These are phyloP conservation scores for Pyxicephalus adspersus DNA, from an alignment of 2,113 vertebrate species.

Conservation along the genomic window DNA sequence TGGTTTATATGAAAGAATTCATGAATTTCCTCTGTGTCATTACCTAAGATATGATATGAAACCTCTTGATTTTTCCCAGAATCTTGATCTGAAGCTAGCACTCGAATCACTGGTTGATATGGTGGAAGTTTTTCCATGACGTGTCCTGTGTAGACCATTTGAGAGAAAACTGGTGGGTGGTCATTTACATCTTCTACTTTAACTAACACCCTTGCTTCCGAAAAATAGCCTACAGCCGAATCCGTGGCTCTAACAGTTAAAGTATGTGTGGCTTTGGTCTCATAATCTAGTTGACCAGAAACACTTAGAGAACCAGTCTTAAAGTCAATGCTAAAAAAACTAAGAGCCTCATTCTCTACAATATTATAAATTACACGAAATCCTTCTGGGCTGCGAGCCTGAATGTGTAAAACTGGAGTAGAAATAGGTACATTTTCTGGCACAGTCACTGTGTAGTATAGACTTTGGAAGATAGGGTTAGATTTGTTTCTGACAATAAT, in stretches of 20 bases:
- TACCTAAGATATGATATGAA: conserved; percentile 82
- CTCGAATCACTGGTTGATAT: conserved; percentile 79
- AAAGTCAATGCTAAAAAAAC: conserved; percentile 87
- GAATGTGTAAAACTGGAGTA: conserved; percentile 91
- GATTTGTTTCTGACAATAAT: conserved; percentile 90
- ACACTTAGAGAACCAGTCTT: conserved; percentile 90
- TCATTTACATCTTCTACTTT: conserved; percentile 94
- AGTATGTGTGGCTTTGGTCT: conserved; percentile 77
- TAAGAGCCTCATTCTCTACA: conserved; percentile 83
- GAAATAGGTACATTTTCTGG: conserved; percentile 89
- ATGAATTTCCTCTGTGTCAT: conserved; percentile 70
- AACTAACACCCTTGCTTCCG: conserved; percentile 88
- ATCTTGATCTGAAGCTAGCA: conserved; percentile 85
- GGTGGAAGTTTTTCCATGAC: conserved; percentile 82
- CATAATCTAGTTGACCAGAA: conserved; percentile 88
- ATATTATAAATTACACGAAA: conserved; percentile 94
- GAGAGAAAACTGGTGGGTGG: conserved; percentile 84
- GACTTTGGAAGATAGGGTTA: conserved; percentile 90
- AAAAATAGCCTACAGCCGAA: conserved; percentile 86
- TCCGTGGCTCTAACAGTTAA: conserved; percentile 91
- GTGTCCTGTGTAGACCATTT: conserved; percentile 70
- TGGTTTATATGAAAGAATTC: conserved; percentile 84
- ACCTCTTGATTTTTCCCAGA: conserved; percentile 84
- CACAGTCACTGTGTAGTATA: conserved; percentile 87
- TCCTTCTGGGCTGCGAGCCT: conserved; percentile 92